Conservation (phyloP, 2,797 vertebrate species). For the Danio choprae region DNA sequence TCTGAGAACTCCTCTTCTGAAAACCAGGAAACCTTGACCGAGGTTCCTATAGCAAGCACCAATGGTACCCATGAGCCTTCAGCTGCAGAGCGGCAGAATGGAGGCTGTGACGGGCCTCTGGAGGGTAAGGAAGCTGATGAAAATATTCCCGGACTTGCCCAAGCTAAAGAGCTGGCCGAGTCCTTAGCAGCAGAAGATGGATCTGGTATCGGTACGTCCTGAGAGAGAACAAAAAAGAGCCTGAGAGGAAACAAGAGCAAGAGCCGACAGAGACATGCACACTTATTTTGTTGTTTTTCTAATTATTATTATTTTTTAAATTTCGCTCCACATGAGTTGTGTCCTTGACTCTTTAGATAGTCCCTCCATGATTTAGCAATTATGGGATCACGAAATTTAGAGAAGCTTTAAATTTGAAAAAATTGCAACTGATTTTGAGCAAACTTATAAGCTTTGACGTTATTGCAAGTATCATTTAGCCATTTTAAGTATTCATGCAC, state of each 20-base stretch:
- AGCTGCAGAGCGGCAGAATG: slow-evolving; percentile 68
- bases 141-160: slow-evolving; percentile 86
- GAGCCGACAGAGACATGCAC: slow-evolving; percentile 65
- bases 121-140: slow-evolving; percentile 87
- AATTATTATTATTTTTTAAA: not conserved
- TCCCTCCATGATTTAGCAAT: too few relatives aligned
- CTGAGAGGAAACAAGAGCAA: slow-evolving; percentile 62
- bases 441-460: too few relatives aligned
- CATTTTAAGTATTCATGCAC: too few relatives aligned
- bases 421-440: too few relatives aligned
- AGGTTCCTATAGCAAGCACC: slow-evolving; percentile 59
- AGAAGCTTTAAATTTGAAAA: too few relatives aligned
- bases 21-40: slow-evolving; percentile 13
- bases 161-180: slow-evolving; percentile 95
- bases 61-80: slow-evolving; percentile 73
- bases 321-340: slow-evolving; percentile 2
- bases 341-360: slow-evolving; percentile 2
- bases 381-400: too few relatives aligned
- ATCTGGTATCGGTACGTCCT: slow-evolving; percentile 85
- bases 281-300: not conserved
- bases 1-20: slow-evolving; percentile 37
- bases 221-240: slow-evolving; percentile 38
- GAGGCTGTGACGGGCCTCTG: slow-evolving; percentile 79
- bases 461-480: too few relatives aligned
- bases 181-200: slow-evolving; percentile 91